Percentiles rank a stretch among this genome's conserved stretches.
Conservation (phyloP, 2,888 invertebrate genomes). For the Cylloceria caligata region DNA sequence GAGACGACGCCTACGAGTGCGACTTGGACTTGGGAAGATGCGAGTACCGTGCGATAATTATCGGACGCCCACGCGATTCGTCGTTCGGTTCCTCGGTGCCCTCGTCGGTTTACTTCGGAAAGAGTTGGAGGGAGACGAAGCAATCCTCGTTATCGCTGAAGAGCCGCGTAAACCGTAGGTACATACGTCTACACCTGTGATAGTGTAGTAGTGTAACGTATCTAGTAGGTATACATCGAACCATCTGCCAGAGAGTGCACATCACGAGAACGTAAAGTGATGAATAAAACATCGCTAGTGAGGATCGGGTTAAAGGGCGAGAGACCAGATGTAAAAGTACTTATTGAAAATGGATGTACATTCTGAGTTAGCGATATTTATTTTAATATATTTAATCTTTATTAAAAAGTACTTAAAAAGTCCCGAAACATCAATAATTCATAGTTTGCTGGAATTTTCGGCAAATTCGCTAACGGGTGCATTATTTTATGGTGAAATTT, state of each 20-base stretch:
- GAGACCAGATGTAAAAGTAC: constrained; percentile 34
- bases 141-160: constrained; percentile 73
- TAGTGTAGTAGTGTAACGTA: constrained; percentile 13
- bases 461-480: too few relatives aligned
- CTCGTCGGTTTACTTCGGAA: constrained; percentile 14
- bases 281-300: constrained; percentile 33
- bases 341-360: constrained; percentile 1
- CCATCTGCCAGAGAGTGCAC: constrained; percentile 4
- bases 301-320: constrained; percentile 42
- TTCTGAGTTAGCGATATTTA: not conserved
- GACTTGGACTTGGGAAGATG: constrained; percentile 40
- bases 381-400: not conserved
- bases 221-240: constrained; percentile 3
- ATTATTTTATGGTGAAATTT: too few relatives aligned
- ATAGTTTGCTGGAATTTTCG: too few relatives aligned
- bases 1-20: constrained; percentile 45
- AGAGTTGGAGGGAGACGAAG: constrained; percentile 42
- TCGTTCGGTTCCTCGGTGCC: constrained; percentile 24
- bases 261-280: constrained; percentile 12
- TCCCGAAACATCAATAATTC: too few relatives aligned
- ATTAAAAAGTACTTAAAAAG: not conserved
- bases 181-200: not conserved
- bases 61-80: constrained; percentile 73
- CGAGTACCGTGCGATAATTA: constrained; percentile 75
- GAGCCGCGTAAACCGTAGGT: not conserved